Evolutionary conservation across 2,888 invertebrate genomes (phyloP), one percentile per base, ranked within the genome.

Genomic region (Rugalucina vietnamica): DNA sequence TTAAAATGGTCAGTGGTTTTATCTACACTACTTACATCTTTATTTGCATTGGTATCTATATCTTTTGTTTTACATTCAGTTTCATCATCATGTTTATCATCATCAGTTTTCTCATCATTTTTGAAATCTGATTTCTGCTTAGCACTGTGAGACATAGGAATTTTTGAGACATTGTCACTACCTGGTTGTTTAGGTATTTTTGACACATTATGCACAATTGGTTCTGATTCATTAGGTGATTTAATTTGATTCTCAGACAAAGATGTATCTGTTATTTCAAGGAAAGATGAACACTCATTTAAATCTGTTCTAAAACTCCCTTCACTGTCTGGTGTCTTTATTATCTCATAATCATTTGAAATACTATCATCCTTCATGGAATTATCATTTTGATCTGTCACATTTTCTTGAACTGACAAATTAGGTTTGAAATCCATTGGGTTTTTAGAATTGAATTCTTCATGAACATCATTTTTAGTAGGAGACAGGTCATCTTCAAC

Each of bases 61-160:
- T 69, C 36, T 34, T 69, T n/a, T 49, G 50, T 49, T 49, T 69
- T 21, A 69, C 12, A 43, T 29, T 49, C 29, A 72, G 37, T 29
- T 72, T 72, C 72, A 18, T 72, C 29, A 4, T 39, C 49, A 29
- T 70, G 27, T 1, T 27, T 24, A 65, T 65, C 39, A 24, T 34
- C 3, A 12, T 36, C 36, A 36, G 5, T 37, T 24, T 24, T 34
- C 49, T 50, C n/a, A 36, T 24, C 39, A 27, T 71, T 49, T n/a
- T 37, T 78, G 14, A 14, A 34, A 0, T 83, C 75, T 39, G 36
- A 10, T 29, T 71, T 49, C 54, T 73, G 76, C 14, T 29, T 73
- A 29, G 78, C 77, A 60, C 74, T 78, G 21, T 81, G 70, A 74
- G 86, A 75, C 72, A 76, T 69, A 32, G 83, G 81, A 39, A 79